Conservation (phyloP, 2,113 vertebrate species). For the Kryptolebias marmoratus region DNA sequence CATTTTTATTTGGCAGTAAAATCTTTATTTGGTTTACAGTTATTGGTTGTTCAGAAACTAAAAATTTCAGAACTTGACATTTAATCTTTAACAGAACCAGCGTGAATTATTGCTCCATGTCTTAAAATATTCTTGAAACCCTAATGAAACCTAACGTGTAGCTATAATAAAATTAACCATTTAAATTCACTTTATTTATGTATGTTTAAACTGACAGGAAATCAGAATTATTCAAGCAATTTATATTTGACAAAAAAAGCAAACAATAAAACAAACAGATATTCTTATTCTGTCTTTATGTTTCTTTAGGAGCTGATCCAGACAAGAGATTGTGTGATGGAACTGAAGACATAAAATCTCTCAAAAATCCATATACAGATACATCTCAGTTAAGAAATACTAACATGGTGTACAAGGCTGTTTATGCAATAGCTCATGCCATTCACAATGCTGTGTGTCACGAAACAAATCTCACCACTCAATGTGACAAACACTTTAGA, state of each 20-base stretch:
- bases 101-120: too few species aligned
- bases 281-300: background rate
- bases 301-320: background rate
- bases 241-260: too few species aligned
- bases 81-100: too few species aligned
- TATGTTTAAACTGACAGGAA: too few species aligned
- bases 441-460: slow-evolving; percentile 66
- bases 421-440: slow-evolving; percentile 76
- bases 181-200: too few species aligned
- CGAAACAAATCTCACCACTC: slow-evolving; percentile 12
- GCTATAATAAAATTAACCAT: too few species aligned
- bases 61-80: too few species aligned
- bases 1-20: background rate
- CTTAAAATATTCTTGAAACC: too few species aligned
- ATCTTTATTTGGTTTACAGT: background rate
- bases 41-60: too few species aligned
- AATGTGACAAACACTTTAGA: slow-evolving; percentile 50
- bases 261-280: background rate
- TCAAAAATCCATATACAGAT: slow-evolving; percentile 71
- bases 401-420: slow-evolving; percentile 80
- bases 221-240: too few species aligned
- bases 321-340: slow-evolving; percentile 57
- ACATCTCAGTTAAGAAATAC: slow-evolving; percentile 70
- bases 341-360: slow-evolving; percentile 54
- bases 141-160: too few species aligned